These are phyloP conservation scores for Trichonephila clavata DNA, from an alignment of 1,140 invertebrate species.

Conservation along the genomic window DNA sequence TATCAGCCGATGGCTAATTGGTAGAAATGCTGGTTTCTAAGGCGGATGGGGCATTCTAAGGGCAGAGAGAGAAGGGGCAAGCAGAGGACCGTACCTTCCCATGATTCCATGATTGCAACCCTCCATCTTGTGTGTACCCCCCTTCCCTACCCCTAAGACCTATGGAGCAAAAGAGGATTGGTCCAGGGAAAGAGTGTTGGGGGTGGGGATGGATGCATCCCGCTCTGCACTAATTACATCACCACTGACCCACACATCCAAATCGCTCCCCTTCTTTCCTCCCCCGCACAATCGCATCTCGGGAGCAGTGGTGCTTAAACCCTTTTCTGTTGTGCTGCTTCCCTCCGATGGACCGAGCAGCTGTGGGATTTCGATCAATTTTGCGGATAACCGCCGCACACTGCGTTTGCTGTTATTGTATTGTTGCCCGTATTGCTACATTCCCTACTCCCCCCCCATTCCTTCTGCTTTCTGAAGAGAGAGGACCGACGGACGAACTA, in stretches of 20 bases:
- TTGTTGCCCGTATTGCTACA: conserved; percentile 48
- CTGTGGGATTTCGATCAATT: conserved; percentile 77
- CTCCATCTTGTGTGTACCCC: conserved; percentile 14
- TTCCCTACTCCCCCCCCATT: neutral
- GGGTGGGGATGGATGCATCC: conserved; percentile 39
- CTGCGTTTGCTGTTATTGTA: conserved; percentile 68
- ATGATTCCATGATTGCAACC: conserved; percentile 40
- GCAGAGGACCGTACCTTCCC: conserved; percentile 11
- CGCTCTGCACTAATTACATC: conserved; percentile 74
- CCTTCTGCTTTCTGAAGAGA: neutral
- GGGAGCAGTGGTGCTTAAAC: conserved; percentile 69
- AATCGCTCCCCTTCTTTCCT: conserved; percentile 20
- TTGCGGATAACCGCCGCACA: conserved; percentile 75
- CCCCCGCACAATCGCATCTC: conserved; percentile 49
- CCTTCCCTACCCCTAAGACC: neutral
- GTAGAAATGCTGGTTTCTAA: conserved; percentile 45
- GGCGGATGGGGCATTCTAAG: neutral
- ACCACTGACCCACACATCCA: conserved; percentile 75
- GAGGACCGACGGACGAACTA: conserved; percentile 12
- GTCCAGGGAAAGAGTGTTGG: conserved; percentile 1
- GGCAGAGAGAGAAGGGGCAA: neutral
- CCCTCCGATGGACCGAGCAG: conserved; percentile 32
- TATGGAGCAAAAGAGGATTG: conserved; percentile 48
- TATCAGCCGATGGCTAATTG: conserved; percentile 61
- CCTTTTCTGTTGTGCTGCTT: conserved; percentile 38